A percentile compares a stretch with the other conserved stretches of the same genome.
phyloP scores from a whole-genome alignment of 1,140 invertebrate species.

The Habropoda laboriosa region DNA sequence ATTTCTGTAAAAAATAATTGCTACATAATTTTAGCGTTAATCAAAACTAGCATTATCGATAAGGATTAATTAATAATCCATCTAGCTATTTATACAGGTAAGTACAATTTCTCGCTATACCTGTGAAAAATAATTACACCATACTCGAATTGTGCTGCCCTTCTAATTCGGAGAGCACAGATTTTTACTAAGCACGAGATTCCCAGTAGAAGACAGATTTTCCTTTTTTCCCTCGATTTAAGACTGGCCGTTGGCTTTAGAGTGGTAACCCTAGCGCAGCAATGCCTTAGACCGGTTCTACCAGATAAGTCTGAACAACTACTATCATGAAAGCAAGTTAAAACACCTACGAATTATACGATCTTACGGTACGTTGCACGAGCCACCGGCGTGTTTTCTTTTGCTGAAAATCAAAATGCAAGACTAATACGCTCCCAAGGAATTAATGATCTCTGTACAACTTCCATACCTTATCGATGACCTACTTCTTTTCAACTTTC shows the following conservation, averaged over 20 bases:
- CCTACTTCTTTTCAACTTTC: background rate
- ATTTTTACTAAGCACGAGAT: background rate
- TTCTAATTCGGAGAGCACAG: background rate
- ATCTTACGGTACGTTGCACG: constrained; percentile 10
- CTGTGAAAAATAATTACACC: background rate
- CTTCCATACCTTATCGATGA: background rate
- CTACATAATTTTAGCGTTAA: too few species aligned
- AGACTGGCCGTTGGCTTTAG: constrained; percentile 26
- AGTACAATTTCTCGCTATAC: background rate
- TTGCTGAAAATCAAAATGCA: background rate
- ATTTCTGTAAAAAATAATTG: background rate
- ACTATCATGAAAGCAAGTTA: constrained; percentile 6
- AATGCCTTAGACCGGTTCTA: constrained; percentile 65
- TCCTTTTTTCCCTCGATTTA: constrained; percentile 14
- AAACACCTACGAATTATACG: constrained; percentile 67
- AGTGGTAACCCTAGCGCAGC: constrained; percentile 35
- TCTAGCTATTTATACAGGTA: background rate
- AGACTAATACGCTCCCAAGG: background rate
- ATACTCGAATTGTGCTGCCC: too few species aligned
- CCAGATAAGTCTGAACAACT: constrained; percentile 62
- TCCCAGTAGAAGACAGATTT: background rate
- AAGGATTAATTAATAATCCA: background rate
- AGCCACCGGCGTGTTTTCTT: background rate
- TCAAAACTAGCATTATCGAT: too few species aligned
- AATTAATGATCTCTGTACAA: constrained; percentile 4